phyloP scores from a whole-genome alignment of 2,888 invertebrate species.

The Anorthoa munda region DNA sequence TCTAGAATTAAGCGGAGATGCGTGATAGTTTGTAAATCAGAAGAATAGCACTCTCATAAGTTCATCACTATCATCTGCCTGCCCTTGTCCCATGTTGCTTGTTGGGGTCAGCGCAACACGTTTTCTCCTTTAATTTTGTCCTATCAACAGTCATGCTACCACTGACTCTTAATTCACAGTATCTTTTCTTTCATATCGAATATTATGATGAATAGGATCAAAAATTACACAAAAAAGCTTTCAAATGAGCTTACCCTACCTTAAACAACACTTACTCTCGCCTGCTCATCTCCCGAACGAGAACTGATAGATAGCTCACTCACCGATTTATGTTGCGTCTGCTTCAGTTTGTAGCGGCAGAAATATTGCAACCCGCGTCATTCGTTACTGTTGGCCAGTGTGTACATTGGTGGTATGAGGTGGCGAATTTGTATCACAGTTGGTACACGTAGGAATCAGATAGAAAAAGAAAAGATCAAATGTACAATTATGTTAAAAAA shows the following conservation, averaged over 20 bases:
- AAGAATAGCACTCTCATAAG: too few species aligned
- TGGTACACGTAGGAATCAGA: background rate
- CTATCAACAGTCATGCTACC: too few species aligned
- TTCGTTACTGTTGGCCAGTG: conserved; percentile 36
- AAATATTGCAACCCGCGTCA: conserved; percentile 59
- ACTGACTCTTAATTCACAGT: too few species aligned
- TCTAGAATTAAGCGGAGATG: too few species aligned
- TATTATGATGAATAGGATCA: too few species aligned
- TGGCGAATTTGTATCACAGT: background rate
- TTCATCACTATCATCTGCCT: too few species aligned
- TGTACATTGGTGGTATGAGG: conserved; percentile 28
- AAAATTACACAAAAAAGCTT: background rate
- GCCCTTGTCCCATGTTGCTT: too few species aligned
- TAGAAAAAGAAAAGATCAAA: too few species aligned
- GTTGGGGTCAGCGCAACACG: too few species aligned
- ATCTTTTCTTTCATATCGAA: too few species aligned
- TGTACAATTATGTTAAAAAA: background rate
- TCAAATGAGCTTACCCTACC: background rate
- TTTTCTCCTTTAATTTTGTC: too few species aligned
- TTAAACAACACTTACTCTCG: background rate
- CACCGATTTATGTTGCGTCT: conserved; percentile 46
- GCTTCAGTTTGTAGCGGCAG: conserved; percentile 41
- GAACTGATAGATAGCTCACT: conserved; percentile 43
- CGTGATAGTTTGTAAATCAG: too few species aligned
- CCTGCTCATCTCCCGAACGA: conserved; percentile 20